Evolutionary conservation across 1,140 invertebrate genomes (phyloP).

Genomic region (Coenobita brevimanus): DNA sequence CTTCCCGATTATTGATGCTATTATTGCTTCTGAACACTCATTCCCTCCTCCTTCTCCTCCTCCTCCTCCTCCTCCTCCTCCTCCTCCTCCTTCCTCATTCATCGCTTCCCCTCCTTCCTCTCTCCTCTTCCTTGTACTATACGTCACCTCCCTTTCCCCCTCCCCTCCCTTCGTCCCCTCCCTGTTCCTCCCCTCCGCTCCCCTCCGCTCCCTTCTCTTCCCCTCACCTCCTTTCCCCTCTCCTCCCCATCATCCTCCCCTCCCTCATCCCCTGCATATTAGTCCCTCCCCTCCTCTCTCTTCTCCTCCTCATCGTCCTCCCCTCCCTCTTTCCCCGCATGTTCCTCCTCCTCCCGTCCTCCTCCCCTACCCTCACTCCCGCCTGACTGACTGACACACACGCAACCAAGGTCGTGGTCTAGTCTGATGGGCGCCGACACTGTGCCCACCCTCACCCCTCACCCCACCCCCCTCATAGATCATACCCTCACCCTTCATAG

Average conservation of each 20-base stretch:
- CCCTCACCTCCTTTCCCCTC: not conserved
- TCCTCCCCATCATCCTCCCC: not conserved
- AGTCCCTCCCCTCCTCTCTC: not conserved
- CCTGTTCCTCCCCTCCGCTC: not conserved
- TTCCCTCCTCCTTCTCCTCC: not conserved
- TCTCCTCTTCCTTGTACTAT: not conserved
- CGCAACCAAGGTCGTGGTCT: no score
- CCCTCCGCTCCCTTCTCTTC: not conserved
- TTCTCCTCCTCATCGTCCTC: not conserved
- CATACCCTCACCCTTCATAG: not conserved
- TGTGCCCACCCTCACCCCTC: not conserved
- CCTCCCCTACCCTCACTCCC: not conserved
- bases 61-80: not conserved
- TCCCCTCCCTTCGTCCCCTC: not conserved
- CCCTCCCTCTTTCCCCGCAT: not conserved
- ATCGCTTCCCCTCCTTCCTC: not conserved
- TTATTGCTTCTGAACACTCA: not conserved
- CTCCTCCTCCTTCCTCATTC: not conserved
- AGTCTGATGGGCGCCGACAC: not conserved
- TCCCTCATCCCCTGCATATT: not conserved
- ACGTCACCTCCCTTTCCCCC: not conserved
- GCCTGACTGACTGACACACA: no score
- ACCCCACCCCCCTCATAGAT: not conserved
- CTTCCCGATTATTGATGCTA: no score
- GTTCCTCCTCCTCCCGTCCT: not conserved